Conservation (phyloP, 2,797 vertebrate species). For the Myripristis murdjan region DNA sequence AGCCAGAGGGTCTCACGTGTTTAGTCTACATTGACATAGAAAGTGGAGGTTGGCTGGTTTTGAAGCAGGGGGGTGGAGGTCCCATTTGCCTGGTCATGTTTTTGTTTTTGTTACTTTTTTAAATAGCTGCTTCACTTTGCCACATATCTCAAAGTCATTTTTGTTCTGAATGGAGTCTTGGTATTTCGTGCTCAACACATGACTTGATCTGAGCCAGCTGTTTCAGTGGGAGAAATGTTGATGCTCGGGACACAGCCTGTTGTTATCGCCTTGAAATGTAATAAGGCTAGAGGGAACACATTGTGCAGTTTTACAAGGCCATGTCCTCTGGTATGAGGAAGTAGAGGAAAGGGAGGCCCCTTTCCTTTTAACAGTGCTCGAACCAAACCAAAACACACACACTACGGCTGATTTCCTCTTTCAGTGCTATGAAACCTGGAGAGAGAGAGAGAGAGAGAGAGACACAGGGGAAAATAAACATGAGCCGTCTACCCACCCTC, state of each 20-base stretch:
- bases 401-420: slow-evolving; percentile 40
- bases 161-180: neutral
- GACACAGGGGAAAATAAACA: neutral
- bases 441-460: slow-evolving; percentile 19
- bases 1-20: slow-evolving; percentile 26
- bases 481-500: slow-evolving; percentile 38
- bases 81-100: neutral
- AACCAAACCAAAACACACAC: slow-evolving; percentile 34
- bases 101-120: neutral
- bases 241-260: neutral
- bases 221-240: slow-evolving; percentile 4
- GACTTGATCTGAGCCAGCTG: neutral
- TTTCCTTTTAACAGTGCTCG: neutral
- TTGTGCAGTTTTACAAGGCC: slow-evolving; percentile 56
- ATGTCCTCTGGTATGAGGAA: slow-evolving; percentile 23
- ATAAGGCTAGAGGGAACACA: slow-evolving; percentile 23
- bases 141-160: neutral
- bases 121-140: neutral
- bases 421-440: slow-evolving; percentile 28
- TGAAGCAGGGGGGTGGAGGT: neutral
- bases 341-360: neutral
- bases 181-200: neutral
- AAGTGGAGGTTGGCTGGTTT: neutral
- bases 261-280: slow-evolving; percentile 30
- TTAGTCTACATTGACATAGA: slow-evolving; percentile 29